Evolutionary conservation across 2,113 vertebrate species (phyloP).

Genomic region (Sphyrna mokarran): DNA sequence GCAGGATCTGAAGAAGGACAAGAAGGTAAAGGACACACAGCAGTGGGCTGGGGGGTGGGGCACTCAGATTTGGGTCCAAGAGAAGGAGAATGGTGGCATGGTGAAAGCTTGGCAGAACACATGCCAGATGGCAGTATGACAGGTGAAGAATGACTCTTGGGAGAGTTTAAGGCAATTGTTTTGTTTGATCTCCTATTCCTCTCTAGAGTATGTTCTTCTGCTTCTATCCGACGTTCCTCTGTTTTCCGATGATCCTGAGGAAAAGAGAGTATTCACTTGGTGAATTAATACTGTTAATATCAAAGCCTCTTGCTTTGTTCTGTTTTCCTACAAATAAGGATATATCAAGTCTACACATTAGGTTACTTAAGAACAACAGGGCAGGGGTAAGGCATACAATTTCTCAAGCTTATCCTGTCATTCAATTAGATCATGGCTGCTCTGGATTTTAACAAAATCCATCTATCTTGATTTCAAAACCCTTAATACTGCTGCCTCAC

Average conservation of each 20-base stretch:
- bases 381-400: not conserved
- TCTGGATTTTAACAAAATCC: not conserved
- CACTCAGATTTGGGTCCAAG: slow-evolving; percentile 66
- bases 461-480: not conserved
- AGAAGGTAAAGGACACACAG: slow-evolving; percentile 75
- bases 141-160: slow-evolving; percentile 59
- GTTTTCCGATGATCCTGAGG: slow-evolving; percentile 68
- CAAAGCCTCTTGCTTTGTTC: not conserved
- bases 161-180: slow-evolving; percentile 75
- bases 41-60: slow-evolving; percentile 51
- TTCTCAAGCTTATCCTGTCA: not conserved
- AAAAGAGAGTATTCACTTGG: not conserved
- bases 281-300: not conserved
- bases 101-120: slow-evolving; percentile 69
- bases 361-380: not conserved
- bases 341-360: not conserved
- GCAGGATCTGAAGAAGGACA: slow-evolving; percentile 60
- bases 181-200: slow-evolving; percentile 74
- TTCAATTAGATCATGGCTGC: not conserved
- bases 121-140: slow-evolving; percentile 44
- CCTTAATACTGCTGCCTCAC: not conserved
- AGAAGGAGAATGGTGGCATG: slow-evolving; percentile 79
- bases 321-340: not conserved
- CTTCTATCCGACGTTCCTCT: slow-evolving; percentile 66
- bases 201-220: slow-evolving; percentile 69